These are phyloP conservation scores for Malthinus seriepunctatus DNA, from an alignment of 2,888 invertebrate genomes.

Conservation along the genomic window DNA sequence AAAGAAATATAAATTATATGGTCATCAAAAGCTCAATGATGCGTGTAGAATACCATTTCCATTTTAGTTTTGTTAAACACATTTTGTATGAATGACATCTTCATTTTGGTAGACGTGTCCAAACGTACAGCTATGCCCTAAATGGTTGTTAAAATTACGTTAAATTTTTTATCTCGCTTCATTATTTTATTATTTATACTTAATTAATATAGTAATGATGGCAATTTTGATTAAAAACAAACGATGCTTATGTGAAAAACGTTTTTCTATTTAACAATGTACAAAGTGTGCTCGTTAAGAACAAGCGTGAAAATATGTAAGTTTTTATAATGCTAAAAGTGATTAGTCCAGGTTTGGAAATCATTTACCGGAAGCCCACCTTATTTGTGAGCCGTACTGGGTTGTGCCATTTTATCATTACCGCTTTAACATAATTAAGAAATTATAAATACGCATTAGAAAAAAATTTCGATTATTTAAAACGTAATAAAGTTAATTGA, in stretches of 20 bases:
- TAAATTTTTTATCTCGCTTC: background rate
- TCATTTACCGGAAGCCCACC: constrained; percentile 37
- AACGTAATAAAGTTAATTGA: no score
- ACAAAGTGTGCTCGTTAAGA: constrained; percentile 14
- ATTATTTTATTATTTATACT: no score
- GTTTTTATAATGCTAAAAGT: constrained; percentile 30
- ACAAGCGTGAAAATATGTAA: constrained; percentile 33
- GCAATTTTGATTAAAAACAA: no score
- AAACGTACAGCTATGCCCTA: constrained; percentile 18
- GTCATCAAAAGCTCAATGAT: constrained; percentile 27
- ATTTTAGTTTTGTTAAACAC: constrained; percentile 21
- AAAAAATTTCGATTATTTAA: background rate
- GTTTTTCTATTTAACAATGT: no score
- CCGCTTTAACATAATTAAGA: constrained; percentile 11
- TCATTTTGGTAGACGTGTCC: constrained; percentile 31
- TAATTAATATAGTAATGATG: background rate
- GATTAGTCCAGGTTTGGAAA: constrained; percentile 36
- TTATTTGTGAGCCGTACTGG: constrained; percentile 29
- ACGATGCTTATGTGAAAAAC: no score
- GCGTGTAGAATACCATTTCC: constrained; percentile 33
- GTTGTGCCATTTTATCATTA: constrained; percentile 24
- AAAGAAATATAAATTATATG: constrained; percentile 22
- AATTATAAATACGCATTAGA: constrained; percentile 9
- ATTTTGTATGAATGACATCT: constrained; percentile 30
- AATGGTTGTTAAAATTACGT: constrained; percentile 8